Conservation (phyloP, 2,888 invertebrate species). For the Cordilura impudica region DNA sequence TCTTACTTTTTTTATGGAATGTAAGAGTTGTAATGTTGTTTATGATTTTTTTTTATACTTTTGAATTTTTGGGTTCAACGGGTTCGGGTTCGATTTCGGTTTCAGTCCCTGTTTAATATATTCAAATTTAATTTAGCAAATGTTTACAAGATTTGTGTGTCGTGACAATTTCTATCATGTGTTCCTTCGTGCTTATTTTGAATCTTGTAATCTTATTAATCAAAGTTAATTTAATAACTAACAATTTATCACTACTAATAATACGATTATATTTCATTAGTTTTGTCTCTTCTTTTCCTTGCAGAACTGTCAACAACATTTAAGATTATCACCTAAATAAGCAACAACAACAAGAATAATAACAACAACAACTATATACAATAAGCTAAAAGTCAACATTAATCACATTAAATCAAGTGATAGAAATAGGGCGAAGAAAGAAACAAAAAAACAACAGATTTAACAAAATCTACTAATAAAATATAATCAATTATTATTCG, state of each 20-base stretch:
- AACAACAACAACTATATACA: neutral
- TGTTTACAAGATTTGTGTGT: too few relatives aligned
- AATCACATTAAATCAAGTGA: neutral
- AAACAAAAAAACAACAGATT: neutral
- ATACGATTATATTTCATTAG: conserved; percentile 19
- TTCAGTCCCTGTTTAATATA: too few relatives aligned
- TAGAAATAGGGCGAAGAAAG: neutral
- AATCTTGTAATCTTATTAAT: neutral
- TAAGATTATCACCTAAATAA: neutral
- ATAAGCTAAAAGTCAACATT: conserved; percentile 5
- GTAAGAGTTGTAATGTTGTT: too few relatives aligned
- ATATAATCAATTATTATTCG: neutral
- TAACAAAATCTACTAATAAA: neutral
- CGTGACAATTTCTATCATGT: too few relatives aligned
- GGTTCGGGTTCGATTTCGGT: too few relatives aligned
- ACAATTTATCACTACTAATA: neutral
- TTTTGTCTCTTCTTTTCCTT: conserved; percentile 16
- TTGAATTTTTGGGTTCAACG: too few relatives aligned
- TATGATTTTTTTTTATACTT: too few relatives aligned
- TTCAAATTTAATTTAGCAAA: too few relatives aligned
- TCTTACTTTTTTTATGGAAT: too few relatives aligned
- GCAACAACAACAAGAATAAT: neutral
- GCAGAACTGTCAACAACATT: conserved; percentile 35
- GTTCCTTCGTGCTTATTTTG: too few relatives aligned
- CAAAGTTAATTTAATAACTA: neutral